Base-by-base conservation (phyloP, 2,113 vertebrate genomes). In the Elephas maximus region DNA sequence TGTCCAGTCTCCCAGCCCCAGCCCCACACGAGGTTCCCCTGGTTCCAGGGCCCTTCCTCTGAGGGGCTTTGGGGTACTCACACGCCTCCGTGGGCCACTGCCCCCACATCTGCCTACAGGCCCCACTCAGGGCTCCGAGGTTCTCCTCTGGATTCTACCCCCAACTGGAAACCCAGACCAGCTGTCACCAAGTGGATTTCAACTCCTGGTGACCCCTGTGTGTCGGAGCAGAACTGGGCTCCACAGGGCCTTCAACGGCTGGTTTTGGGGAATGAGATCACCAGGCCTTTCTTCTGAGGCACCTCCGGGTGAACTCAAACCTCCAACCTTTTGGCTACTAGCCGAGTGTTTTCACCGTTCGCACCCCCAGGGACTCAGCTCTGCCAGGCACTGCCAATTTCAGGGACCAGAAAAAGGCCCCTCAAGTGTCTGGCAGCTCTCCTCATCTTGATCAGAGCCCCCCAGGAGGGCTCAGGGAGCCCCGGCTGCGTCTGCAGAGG, bases 391-490 rank as follows among this genome's bases (percentile, higher is more conserved):
- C 60, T 20, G 24, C 37, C 21, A 8, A 17, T n/a, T 21, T 3
- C n/a, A 71, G 4, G 60, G 9, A 33, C 10, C 28, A 0, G 48
- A 8, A 3, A n/a, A 17, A 1, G 8, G 57, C n/a, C 6, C 33
- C 23, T 12, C 23, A 2, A 0, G 8, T 0, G 5, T 10, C 2
- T 4, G 18, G 88, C 11, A 14, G 5, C 62, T n/a, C 1, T 20
- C 28, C 78, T 28, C 33, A 0, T 20, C n/a, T 69, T 44, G 1
- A 5, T 1, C 2, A 0, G 53, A 37, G 57, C 44, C 74, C 60
- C 57, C 80, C 53, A 2, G 2, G 28, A 3, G 5, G 41, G 6
- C 26, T 65, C 28, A 41, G 21, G n/a, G 53, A 21, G 33, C 12
- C 79, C 21, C 21, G 2, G 33, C 3, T 62, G 18, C 21, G 5